phyloP scores from a whole-genome alignment of 1,140 invertebrate species.

The Zaprionus vittiger region DNA sequence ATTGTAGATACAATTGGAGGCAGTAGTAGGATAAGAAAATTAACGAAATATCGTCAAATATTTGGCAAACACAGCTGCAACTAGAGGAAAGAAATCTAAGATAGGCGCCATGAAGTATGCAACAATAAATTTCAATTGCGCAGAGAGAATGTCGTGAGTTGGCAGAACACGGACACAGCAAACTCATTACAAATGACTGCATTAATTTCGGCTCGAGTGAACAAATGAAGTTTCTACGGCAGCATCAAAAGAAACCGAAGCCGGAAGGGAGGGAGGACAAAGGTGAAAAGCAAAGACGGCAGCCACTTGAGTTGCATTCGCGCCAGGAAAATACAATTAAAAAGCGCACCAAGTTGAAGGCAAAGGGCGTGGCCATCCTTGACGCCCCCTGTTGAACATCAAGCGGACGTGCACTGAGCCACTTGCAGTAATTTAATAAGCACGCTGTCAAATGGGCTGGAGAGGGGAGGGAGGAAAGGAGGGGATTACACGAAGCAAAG shows the following conservation, averaged over 20 bases:
- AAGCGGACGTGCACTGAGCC: background rate
- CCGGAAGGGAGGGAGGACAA: slow-evolving; percentile 19
- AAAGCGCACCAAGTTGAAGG: slow-evolving; percentile 49
- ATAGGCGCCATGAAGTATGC: slow-evolving; percentile 41
- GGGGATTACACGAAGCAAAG: slow-evolving; percentile 62
- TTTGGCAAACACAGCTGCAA: slow-evolving; percentile 47
- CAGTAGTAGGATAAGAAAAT: slow-evolving; percentile 51
- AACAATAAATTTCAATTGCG: slow-evolving; percentile 69
- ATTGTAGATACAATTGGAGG: slow-evolving; percentile 58
- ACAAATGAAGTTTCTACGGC: slow-evolving; percentile 54
- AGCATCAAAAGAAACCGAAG: slow-evolving; percentile 33
- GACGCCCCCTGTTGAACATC: background rate
- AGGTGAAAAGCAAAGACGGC: slow-evolving; percentile 42
- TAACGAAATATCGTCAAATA: slow-evolving; percentile 68
- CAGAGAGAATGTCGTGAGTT: slow-evolving; percentile 22
- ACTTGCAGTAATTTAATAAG: slow-evolving; percentile 73
- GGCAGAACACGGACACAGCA: slow-evolving; percentile 43
- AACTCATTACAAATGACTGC: slow-evolving; percentile 82
- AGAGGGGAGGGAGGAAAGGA: slow-evolving; percentile 18
- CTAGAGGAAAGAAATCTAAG: slow-evolving; percentile 31
- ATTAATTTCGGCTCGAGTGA: slow-evolving; percentile 76
- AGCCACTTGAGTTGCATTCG: slow-evolving; percentile 72
- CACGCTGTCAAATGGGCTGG: background rate
- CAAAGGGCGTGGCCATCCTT: slow-evolving; percentile 25
- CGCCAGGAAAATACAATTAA: slow-evolving; percentile 76